Percentiles rank a stretch among this genome's conserved stretches.
Evolutionary conservation across 2,888 invertebrate species (phyloP).

Genomic region (Epirrita christyi): DNA sequence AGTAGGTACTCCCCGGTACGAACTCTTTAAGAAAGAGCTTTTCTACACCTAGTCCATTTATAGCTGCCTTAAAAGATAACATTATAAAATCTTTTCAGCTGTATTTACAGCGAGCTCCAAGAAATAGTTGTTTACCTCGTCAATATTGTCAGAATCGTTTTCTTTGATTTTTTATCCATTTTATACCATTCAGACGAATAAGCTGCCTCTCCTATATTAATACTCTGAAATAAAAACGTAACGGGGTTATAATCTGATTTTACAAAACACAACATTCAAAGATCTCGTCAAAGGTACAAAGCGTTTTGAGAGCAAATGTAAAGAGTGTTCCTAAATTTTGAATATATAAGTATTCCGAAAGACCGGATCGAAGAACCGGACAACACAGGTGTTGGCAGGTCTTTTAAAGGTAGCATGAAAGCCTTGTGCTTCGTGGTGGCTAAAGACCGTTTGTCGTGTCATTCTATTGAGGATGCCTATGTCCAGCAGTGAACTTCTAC

Average conservation of each 20-base stretch:
- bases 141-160: constrained; percentile 58
- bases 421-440: no score
- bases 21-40: no score
- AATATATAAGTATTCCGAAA: not conserved
- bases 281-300: constrained; percentile 11
- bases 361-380: no score
- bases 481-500: no score
- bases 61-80: no score
- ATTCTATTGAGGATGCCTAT: no score
- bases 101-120: not conserved
- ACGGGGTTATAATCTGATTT: not conserved
- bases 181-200: constrained; percentile 64
- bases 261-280: constrained; percentile 1
- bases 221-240: constrained; percentile 54
- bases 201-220: constrained; percentile 59
- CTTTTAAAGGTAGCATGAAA: no score
- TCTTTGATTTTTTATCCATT: constrained; percentile 62
- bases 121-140: constrained; percentile 50
- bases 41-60: no score
- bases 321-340: not conserved
- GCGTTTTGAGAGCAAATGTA: not conserved
- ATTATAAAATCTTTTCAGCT: not conserved
- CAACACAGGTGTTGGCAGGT: no score
- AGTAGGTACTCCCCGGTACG: no score
- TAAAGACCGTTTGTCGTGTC: no score